These are phyloP conservation scores for Hesperophylax magnus DNA, from an alignment of 1,140 invertebrate species.

Conservation along the genomic window DNA sequence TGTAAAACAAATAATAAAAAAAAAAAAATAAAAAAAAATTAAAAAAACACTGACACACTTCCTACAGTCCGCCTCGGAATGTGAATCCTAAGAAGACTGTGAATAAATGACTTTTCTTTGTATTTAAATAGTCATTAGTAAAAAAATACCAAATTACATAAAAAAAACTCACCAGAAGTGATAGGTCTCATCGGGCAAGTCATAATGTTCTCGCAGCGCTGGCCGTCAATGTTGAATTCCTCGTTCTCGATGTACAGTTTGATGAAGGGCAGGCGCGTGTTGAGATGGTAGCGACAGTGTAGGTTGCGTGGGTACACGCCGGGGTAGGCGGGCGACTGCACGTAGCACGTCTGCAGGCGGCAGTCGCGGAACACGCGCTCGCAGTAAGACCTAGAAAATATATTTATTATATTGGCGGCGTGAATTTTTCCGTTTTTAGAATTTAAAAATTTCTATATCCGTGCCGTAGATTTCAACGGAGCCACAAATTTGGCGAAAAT, in stretches of 20 bases:
- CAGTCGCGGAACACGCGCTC: slow-evolving; percentile 89
- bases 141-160: no score
- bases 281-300: slow-evolving; percentile 90
- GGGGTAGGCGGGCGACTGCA: slow-evolving; percentile 92
- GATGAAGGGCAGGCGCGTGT: slow-evolving; percentile 89
- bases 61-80: no score
- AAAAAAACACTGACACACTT: no score
- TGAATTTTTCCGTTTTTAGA: no score
- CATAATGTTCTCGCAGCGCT: slow-evolving; percentile 94
- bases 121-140: no score
- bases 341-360: slow-evolving; percentile 90
- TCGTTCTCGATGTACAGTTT: slow-evolving; percentile 94
- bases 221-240: slow-evolving; percentile 94
- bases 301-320: slow-evolving; percentile 91
- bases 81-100: no score
- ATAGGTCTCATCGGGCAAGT: slow-evolving; percentile 94
- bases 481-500: no score
- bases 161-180: slow-evolving; percentile 77
- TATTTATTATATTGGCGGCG: not conserved
- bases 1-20: no score
- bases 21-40: no score
- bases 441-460: no score
- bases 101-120: no score
- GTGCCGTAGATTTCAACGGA: no score
- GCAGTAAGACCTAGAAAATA: slow-evolving; percentile 82